These are phyloP conservation scores for Mus minutoides DNA, from an alignment of 2,797 vertebrate species.

Conservation along the genomic window DNA sequence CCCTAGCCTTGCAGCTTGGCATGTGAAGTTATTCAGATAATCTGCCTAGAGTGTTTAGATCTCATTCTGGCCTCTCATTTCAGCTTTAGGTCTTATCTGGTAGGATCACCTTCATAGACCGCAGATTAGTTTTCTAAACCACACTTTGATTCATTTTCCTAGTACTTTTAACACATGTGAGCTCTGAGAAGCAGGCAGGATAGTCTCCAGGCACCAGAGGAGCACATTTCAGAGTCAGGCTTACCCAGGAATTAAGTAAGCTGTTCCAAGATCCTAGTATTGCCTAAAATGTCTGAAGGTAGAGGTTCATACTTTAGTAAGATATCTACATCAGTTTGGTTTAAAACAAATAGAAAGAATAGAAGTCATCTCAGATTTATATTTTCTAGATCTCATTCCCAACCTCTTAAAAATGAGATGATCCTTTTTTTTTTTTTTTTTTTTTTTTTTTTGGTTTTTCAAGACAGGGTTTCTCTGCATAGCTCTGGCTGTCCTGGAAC, in stretches of 20 bases:
- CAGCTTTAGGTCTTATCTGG: background rate
- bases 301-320: background rate
- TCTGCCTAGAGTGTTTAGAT: background rate
- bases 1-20: background rate
- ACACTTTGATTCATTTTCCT: background rate
- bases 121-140: background rate
- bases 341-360: background rate
- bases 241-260: background rate
- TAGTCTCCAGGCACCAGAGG: background rate
- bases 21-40: background rate
- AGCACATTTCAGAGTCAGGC: background rate
- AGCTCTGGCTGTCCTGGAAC: too few species aligned
- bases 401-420: slow-evolving; percentile 11
- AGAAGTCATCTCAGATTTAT: background rate
- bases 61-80: background rate
- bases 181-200: background rate
- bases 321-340: background rate
- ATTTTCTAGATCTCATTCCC: background rate
- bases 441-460: too few species aligned
- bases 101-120: background rate
- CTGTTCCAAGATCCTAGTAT: background rate
- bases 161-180: background rate
- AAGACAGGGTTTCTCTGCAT: too few species aligned
- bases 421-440: too few species aligned
- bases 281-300: background rate